Percentiles rank a stretch among this genome's conserved stretches.
Evolutionary conservation across 2,113 vertebrate genomes (phyloP).

Genomic region (Shinisaurus crocodilurus): DNA sequence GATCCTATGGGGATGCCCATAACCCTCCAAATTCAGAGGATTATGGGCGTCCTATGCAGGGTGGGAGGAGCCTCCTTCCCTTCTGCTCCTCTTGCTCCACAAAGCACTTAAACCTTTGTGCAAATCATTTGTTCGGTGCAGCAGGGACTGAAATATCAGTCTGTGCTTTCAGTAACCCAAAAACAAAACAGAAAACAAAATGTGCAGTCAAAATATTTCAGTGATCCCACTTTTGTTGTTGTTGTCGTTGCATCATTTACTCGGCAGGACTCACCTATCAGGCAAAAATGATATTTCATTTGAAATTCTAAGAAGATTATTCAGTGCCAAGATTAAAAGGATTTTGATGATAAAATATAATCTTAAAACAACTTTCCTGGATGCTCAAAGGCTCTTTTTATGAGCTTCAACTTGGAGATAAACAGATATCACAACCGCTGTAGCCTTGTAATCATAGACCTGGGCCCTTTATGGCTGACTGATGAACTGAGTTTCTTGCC

Average conservation of each 20-base stretch:
- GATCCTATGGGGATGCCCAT: no score
- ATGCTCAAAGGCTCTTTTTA: background rate
- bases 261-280: no score
- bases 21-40: no score
- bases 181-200: background rate
- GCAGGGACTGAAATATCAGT: background rate
- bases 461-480: background rate
- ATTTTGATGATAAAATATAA: background rate
- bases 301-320: background rate
- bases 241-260: background rate
- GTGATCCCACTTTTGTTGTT: no score
- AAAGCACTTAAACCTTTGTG: no score
- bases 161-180: background rate
- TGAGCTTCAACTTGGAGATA: background rate
- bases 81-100: no score
- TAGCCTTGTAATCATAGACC: background rate
- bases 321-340: background rate
- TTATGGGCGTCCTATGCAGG: no score
- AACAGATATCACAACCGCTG: background rate
- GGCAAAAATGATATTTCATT: background rate
- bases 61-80: no score
- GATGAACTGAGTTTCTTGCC: conserved; percentile 21
- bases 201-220: background rate
- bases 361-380: background rate
- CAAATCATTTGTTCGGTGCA: background rate